phyloP scores from a whole-genome alignment of 2,888 invertebrate genomes.

The Cryptocheilus praepositus region DNA sequence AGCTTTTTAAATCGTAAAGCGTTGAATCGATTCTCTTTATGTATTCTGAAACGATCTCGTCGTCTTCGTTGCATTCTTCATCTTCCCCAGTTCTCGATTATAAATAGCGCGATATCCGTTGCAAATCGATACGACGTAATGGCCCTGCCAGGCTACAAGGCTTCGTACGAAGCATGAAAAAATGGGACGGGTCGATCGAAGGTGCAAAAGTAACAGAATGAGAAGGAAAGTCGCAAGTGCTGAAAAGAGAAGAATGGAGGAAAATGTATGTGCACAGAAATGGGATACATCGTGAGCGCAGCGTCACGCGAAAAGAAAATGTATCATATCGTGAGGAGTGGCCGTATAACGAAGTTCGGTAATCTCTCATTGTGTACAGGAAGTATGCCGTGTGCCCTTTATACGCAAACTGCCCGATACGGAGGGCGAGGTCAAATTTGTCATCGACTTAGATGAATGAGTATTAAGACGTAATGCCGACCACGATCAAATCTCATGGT shows the following conservation, averaged over 20 bases:
- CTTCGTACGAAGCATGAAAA: neutral
- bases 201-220: slow-evolving; percentile 3
- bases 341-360: slow-evolving; percentile 34
- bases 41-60: slow-evolving; percentile 44
- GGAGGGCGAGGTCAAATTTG: too few species aligned
- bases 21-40: slow-evolving; percentile 49
- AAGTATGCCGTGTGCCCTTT: slow-evolving; percentile 19
- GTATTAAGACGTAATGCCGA: too few species aligned
- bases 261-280: slow-evolving; percentile 12
- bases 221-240: neutral
- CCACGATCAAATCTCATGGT: too few species aligned
- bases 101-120: slow-evolving; percentile 52
- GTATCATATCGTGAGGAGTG: slow-evolving; percentile 39
- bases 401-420: neutral
- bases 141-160: slow-evolving; percentile 12
- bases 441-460: too few species aligned
- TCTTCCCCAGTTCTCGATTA: slow-evolving; percentile 33
- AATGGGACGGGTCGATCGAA: neutral
- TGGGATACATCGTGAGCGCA: slow-evolving; percentile 10
- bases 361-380: slow-evolving; percentile 27
- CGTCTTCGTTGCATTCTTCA: slow-evolving; percentile 36
- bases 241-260: neutral
- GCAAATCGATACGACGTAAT: slow-evolving; percentile 39
- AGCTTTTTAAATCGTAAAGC: slow-evolving; percentile 45
- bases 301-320: slow-evolving; percentile 52